phyloP scores from a whole-genome alignment of 2,113 vertebrate species.

The Tupaia chinensis region DNA sequence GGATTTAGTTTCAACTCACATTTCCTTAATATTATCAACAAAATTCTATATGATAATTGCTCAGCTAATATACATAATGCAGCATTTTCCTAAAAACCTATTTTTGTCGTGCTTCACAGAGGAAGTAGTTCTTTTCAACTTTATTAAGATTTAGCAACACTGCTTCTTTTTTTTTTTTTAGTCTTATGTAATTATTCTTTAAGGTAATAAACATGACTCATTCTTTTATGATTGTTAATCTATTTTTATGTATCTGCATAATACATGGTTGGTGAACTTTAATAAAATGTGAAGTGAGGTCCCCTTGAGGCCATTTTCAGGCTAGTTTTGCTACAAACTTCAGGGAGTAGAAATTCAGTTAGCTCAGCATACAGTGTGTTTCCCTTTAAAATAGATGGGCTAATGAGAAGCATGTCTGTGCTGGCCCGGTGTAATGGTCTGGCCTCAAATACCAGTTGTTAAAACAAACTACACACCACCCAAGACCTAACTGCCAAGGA shows the following conservation, averaged over 20 bases:
- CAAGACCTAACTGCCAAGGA: slow-evolving; percentile 71
- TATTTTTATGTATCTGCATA: slow-evolving; percentile 81
- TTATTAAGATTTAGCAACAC: slow-evolving; percentile 71
- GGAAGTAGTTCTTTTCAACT: slow-evolving; percentile 47
- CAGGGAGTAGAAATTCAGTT: slow-evolving; percentile 72
- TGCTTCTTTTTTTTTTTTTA: slow-evolving; percentile 57
- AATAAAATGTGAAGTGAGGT: slow-evolving; percentile 78
- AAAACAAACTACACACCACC: slow-evolving; percentile 80
- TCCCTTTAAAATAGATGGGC: slow-evolving; percentile 71
- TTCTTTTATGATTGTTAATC: slow-evolving; percentile 76
- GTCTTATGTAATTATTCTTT: slow-evolving; percentile 75
- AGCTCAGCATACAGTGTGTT: slow-evolving; percentile 60
- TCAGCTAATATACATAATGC: slow-evolving; percentile 39
- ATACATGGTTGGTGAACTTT: slow-evolving; percentile 76
- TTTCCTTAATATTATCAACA: slow-evolving; percentile 67
- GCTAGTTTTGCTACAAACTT: slow-evolving; percentile 76
- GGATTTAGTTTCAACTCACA: slow-evolving; percentile 51
- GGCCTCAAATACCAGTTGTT: slow-evolving; percentile 78
- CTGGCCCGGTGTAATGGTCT: slow-evolving; percentile 68
- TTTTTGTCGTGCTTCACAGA: slow-evolving; percentile 58
- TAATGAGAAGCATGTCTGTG: slow-evolving; percentile 82
- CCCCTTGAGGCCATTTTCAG: slow-evolving; percentile 73
- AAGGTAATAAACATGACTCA: slow-evolving; percentile 78
- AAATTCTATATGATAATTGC: slow-evolving; percentile 63
- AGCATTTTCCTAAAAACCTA: slow-evolving; percentile 36